Conservation (phyloP, 2,888 invertebrate genomes). For the Cephus spinipes region DNA sequence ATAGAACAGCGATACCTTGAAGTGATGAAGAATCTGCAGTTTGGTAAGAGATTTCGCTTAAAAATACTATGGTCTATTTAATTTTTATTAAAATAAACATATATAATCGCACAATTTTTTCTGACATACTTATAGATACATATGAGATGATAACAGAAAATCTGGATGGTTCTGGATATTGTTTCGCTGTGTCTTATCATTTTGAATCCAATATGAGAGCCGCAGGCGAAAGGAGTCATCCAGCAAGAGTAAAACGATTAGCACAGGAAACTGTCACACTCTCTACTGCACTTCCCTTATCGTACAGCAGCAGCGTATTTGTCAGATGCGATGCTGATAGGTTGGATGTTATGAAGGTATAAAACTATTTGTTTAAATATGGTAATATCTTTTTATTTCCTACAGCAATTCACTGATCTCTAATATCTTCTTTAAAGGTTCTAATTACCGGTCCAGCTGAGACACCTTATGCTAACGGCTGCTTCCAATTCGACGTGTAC, state of each 20-base stretch:
- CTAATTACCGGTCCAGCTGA: conserved; percentile 92
- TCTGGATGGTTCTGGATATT: conserved; percentile 77
- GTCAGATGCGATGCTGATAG: conserved; percentile 94
- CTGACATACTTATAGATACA: conserved; percentile 74
- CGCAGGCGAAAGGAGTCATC: conserved; percentile 88
- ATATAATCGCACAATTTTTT: neutral
- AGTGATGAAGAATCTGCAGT: conserved; percentile 90
- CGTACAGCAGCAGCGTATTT: conserved; percentile 94
- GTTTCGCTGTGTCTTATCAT: conserved; percentile 90
- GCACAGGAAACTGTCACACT: conserved; percentile 96
- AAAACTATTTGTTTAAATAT: neutral
- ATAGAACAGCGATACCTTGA: conserved; percentile 84
- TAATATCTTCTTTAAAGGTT: conserved; percentile 70
- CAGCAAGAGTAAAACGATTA: conserved; percentile 88
- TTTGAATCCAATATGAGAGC: conserved; percentile 89
- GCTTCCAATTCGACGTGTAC: conserved; percentile 91
- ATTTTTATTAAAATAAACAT: conserved; percentile 5
- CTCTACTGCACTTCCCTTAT: conserved; percentile 91
- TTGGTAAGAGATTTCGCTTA: conserved; percentile 71
- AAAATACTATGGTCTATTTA: neutral
- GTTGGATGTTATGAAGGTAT: conserved; percentile 94
- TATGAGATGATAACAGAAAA: conserved; percentile 92
- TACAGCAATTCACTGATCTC: neutral
- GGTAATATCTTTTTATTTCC: neutral
- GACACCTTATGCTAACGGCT: conserved; percentile 92